A percentile compares a stretch with the other conserved stretches of the same genome.
Conservation (phyloP, 2,797 vertebrate species). For the Chaunax sp. region DNA sequence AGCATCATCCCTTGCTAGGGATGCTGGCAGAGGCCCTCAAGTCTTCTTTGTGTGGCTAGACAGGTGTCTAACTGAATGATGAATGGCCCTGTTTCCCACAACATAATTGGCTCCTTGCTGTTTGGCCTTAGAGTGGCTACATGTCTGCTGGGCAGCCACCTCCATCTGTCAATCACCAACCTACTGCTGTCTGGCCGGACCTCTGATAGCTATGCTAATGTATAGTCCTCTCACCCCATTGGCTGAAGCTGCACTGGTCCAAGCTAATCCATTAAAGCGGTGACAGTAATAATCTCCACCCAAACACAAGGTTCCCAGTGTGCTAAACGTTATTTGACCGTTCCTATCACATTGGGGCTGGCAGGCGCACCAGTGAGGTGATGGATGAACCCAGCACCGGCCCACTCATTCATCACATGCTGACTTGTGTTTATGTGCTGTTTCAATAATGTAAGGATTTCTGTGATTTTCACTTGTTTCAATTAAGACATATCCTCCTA, state of each 20-base stretch:
- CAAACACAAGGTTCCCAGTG: constrained; percentile 78
- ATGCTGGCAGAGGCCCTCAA: too few species aligned
- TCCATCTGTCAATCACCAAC: constrained; percentile 82
- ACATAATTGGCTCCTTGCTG: constrained; percentile 81
- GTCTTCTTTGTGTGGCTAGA: constrained; percentile 77
- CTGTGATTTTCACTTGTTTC: constrained; percentile 67
- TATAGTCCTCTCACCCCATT: constrained; percentile 59
- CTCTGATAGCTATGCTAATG: constrained; percentile 85
- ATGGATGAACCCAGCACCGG: constrained; percentile 77
- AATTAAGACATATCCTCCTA: constrained; percentile 44
- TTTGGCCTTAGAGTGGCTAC: constrained; percentile 71
- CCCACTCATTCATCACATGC: constrained; percentile 76
- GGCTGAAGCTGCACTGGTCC: constrained; percentile 69
- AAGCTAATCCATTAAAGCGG: constrained; percentile 82
- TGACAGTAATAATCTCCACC: constrained; percentile 84
- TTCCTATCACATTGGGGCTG: constrained; percentile 79
- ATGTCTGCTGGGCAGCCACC: constrained; percentile 77
- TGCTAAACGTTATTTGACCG: constrained; percentile 85
- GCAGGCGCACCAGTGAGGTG: constrained; percentile 67
- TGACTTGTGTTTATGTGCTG: constrained; percentile 68
- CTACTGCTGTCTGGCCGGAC: constrained; percentile 74
- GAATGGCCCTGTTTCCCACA: constrained; percentile 79
- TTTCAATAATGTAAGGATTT: constrained; percentile 59
- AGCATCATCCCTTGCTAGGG: constrained; percentile 71
- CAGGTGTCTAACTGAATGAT: constrained; percentile 85